A percentile compares a stretch with the other conserved stretches of the same genome.
These are phyloP conservation scores for Philotrypesis tridentata DNA, from an alignment of 1,140 invertebrate species.

Conservation along the genomic window DNA sequence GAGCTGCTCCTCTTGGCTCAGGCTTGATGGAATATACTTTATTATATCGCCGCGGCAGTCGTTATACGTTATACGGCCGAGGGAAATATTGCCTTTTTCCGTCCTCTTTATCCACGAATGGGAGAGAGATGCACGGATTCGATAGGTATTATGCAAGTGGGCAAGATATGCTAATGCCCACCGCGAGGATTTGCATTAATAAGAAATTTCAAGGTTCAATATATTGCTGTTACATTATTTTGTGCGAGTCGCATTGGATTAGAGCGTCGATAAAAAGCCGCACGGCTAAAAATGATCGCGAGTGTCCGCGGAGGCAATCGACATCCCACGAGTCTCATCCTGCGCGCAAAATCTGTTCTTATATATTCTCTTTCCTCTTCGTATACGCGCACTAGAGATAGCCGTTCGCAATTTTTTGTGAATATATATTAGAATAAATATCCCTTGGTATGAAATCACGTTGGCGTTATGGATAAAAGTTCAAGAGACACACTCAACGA, in stretches of 20 bases:
- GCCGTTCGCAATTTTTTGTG: slow-evolving; percentile 8
- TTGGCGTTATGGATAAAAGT: not conserved
- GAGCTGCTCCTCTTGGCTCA: no score
- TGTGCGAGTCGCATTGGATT: not conserved
- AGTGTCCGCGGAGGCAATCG: not conserved
- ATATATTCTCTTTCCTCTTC: not conserved
- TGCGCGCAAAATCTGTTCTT: not conserved
- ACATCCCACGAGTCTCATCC: not conserved
- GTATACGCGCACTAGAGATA: no score
- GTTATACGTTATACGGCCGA: not conserved
- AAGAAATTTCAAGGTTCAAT: not conserved
- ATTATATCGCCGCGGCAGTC: not conserved
- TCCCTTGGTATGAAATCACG: not conserved
- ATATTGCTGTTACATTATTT: not conserved
- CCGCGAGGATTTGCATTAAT: not conserved
- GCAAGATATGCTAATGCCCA: not conserved
- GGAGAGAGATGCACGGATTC: not conserved
- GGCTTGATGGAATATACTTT: not conserved
- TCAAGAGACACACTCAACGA: not conserved
- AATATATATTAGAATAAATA: slow-evolving; percentile 33
- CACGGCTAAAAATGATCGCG: not conserved
- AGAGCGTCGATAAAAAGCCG: not conserved
- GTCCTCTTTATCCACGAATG: no score
- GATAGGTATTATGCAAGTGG: not conserved
- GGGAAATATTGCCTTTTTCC: not conserved